Evolutionary conservation across 92 coral and sea anemone species (phyloP).

Genomic region (Actinernus sp.): DNA sequence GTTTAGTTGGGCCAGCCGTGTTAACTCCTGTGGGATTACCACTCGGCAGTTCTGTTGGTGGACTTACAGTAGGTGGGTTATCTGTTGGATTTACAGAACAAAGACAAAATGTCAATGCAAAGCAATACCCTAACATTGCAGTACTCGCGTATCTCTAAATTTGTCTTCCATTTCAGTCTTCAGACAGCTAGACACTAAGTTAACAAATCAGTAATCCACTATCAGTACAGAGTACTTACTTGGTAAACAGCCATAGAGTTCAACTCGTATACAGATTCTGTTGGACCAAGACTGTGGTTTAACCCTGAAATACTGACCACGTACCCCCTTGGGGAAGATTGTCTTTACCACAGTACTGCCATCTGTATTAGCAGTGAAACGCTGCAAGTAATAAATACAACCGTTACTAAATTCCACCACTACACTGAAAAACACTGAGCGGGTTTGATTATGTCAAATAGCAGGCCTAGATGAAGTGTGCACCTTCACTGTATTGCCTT

Average conservation of each 20-base stretch:
- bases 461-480: too few species aligned
- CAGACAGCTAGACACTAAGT: too few species aligned
- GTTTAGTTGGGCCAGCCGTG: background rate
- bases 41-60: conserved; percentile 6
- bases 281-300: conserved; percentile 21
- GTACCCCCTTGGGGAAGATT: conserved; percentile 13
- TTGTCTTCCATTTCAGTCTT: too few species aligned
- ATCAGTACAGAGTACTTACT: conserved; percentile 35
- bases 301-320: conserved; percentile 22
- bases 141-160: too few species aligned
- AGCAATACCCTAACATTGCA: too few species aligned
- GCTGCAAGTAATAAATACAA: conserved; percentile 20
- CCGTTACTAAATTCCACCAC: too few species aligned
- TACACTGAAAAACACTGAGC: too few species aligned
- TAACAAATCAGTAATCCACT: too few species aligned
- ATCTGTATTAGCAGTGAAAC: conserved; percentile 35
- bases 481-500: conserved; percentile 2
- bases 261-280: conserved; percentile 55
- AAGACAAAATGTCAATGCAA: too few species aligned
- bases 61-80: conserved; percentile 2
- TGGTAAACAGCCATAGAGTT: conserved; percentile 60
- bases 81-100: too few species aligned
- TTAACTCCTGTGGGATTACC: background rate
- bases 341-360: conserved; percentile 23
- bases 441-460: too few species aligned